Percentiles rank a stretch among this genome's conserved stretches.
These are phyloP conservation scores for Poeciliopsis infans DNA, from an alignment of 2,797 vertebrate species.

Conservation along the genomic window DNA sequence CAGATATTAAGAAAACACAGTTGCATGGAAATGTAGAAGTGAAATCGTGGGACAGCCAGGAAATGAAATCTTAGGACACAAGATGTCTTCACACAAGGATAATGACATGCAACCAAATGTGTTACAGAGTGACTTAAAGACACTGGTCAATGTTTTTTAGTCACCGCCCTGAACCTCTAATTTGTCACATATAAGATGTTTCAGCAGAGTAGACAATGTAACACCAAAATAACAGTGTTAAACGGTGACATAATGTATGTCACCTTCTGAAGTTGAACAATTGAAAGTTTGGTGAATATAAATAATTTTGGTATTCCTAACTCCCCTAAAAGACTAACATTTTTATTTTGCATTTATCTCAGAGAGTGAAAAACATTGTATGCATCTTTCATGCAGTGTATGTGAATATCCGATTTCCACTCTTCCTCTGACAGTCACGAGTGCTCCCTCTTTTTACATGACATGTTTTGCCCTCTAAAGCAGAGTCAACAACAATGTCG, in stretches of 20 bases:
- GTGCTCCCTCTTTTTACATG: slow-evolving; percentile 20
- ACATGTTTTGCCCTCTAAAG: slow-evolving; percentile 72
- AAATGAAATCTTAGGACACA: not conserved
- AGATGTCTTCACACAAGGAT: not conserved
- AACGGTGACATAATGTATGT: not conserved
- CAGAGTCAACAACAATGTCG: slow-evolving; percentile 73
- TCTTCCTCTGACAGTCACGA: slow-evolving; percentile 37
- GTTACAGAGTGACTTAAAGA: not conserved
- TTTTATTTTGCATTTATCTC: not conserved
- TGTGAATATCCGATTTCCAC: not conserved
- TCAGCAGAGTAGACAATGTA: not conserved
- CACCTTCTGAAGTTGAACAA: not conserved
- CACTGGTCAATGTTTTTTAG: not conserved
- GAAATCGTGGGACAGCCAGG: not conserved
- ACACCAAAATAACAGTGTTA: too few species aligned
- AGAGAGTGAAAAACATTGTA: not conserved
- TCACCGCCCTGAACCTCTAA: not conserved
- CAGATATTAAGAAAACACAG: not conserved
- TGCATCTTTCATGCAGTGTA: not conserved
- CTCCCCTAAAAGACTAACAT: not conserved
- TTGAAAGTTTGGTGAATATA: not conserved
- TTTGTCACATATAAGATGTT: not conserved
- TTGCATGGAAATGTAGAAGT: not conserved
- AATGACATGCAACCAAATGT: not conserved
- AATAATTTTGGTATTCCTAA: not conserved